Base-by-base conservation (phyloP, 2,797 vertebrate genomes). In the Steatocranus sp. region DNA sequence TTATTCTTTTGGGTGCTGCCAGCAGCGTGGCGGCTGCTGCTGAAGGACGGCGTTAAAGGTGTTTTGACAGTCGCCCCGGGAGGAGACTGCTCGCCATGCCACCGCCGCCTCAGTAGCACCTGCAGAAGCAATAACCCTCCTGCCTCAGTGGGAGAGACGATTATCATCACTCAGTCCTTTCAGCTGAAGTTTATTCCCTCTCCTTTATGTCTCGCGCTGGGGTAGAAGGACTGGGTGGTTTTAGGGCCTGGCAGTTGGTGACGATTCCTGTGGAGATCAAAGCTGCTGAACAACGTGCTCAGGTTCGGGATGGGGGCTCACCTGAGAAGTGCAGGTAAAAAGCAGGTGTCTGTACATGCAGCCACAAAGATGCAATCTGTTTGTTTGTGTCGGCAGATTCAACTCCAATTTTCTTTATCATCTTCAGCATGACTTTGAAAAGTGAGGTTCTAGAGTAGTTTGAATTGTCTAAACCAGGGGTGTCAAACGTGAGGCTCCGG, bases 401-500 rank as follows among this genome's bases (percentile, higher is more conserved):
- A 0, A 0, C 30, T 61, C 56, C 10, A n/a, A n/a, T n/a, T 61
- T 12, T 61, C 10, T n/a, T n/a, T 34, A 34, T 34, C 0, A 12
- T 34, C 1, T 61, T n/a, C 2, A n/a, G 30, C 56, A 12, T 61
- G 56, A 61, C 56, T 34, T 34, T 34, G 30, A 0, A 61, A 61
- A 61, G 18, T 11, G 30, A 34, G 18, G 27, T 32, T 56, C 15
- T 7, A 1, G 6, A 34, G 56, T 34, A 0, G 6, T n/a, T 61
- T n/a, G 56, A 34, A 61, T n/a, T 61, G 30, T 61, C 17, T 61
- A 61, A 0, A 61, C 1, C 10, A 61, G 56, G 56, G 30, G 17
- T 12, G 56, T 61, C 0, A n/a, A 61, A 61, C 0, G 5, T 34
- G 30, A 61, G 56, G 30, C 17, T 34, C 0, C 1, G 0, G 30